Base-by-base conservation (phyloP, 2,888 invertebrate species). In the Archips xylosteana region DNA sequence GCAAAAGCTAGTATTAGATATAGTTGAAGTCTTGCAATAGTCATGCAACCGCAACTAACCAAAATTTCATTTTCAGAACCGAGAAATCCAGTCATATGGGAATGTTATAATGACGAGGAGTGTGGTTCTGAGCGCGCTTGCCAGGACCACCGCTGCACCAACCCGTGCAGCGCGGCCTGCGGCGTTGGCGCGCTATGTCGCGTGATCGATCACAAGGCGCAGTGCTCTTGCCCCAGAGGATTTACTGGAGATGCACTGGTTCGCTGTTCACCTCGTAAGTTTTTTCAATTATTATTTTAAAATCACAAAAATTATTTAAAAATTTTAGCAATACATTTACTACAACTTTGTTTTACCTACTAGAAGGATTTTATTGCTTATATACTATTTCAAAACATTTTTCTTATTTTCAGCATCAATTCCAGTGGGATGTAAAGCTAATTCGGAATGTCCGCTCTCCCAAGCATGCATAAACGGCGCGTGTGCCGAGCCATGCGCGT, bases 401-500 rank as follows among this genome's bases (percentile, higher is more conserved):
- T 83, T 78, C 69, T 75, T 70, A 74, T 76, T 88, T 92, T 71
- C 85, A 96, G 96, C 96, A 81, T 94, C 91, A 61, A 95, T 96
- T 13, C 85, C 88, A 67, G 87, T 89, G 10, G 97, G 97, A 64
- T 98, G 98, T 85, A 96, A 96, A 81, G 96, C 97, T 0, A 97
- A 97, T 86, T 96, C 96, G 8, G 98, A 98, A 77, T 98, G 98
- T 86, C 96, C 97, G 5, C 92, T 96, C 74, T 96, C 97, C 47
- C 97, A 98, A 90, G 96, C 98, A 1, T 98, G 98, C 85, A 95
- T 98, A 69, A 98, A 98, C 83, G 95, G 96, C 49, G 94, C 96
- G 32, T 98, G 98, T 85, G 96, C 97, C 10, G 97, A 96, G 83
- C 98, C 98, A 1, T 98, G 98, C 85, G 97, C 97, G 82, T 98